Evolutionary conservation across 2,797 vertebrate species (phyloP).

Genomic region (Pantherophis vulpinus): DNA sequence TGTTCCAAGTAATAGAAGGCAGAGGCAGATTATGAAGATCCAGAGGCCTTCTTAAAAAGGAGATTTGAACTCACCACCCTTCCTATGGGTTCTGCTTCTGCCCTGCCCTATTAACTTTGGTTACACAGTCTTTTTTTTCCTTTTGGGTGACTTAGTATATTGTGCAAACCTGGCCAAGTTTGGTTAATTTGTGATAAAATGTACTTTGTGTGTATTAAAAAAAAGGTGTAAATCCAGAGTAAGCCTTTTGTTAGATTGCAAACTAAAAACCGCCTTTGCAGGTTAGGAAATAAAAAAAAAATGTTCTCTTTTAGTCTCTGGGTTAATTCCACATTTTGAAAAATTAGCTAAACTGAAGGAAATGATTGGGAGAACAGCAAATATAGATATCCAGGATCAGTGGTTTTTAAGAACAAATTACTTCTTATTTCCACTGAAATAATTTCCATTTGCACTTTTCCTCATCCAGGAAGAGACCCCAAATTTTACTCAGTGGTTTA

Average conservation of each 20-base stretch:
- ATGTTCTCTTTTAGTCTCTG: background rate
- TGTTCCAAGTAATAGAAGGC: background rate
- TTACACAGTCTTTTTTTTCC: background rate
- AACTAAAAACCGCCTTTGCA: background rate
- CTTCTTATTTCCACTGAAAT: background rate
- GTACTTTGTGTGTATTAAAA: background rate
- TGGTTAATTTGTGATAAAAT: background rate
- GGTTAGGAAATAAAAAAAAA: background rate
- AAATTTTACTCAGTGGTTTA: background rate
- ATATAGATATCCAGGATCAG: background rate
- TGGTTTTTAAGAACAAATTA: background rate
- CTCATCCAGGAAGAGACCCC: background rate
- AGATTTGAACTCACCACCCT: background rate
- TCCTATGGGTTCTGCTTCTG: background rate
- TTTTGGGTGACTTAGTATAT: background rate
- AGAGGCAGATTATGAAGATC: background rate
- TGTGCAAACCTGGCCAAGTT: background rate
- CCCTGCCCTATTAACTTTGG: background rate
- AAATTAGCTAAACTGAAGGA: background rate
- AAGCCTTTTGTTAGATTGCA: background rate
- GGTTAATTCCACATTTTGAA: background rate
- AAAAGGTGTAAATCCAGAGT: background rate
- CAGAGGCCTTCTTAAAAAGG: background rate
- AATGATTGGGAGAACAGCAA: background rate
- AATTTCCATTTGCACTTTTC: background rate